phyloP scores from a whole-genome alignment of 2,888 invertebrate genomes.

The Shargacucullia verbasci region DNA sequence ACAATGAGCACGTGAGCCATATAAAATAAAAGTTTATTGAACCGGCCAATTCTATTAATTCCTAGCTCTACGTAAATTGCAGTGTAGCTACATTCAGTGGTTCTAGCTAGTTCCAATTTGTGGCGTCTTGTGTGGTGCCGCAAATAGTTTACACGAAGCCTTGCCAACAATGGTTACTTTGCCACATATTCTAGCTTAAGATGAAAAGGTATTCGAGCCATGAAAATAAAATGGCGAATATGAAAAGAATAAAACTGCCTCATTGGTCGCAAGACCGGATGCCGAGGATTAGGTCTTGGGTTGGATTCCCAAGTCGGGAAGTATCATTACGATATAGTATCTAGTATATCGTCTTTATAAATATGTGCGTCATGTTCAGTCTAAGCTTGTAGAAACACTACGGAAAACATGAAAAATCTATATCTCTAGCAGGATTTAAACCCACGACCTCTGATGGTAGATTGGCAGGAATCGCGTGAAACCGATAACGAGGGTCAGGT shows the following conservation, averaged over 20 bases:
- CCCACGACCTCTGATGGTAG: too few relatives aligned
- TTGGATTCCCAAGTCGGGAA: too few relatives aligned
- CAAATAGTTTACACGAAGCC: conserved; percentile 48
- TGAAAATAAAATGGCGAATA: not conserved
- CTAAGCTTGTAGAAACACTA: too few relatives aligned
- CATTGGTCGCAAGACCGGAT: too few relatives aligned
- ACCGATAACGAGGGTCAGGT: not conserved
- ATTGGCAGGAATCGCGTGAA: too few relatives aligned
- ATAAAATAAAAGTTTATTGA: not conserved
- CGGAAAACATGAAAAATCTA: too few relatives aligned
- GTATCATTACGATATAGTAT: too few relatives aligned
- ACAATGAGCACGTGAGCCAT: too few relatives aligned
- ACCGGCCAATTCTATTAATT: conserved; percentile 12
- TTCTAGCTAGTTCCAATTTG: conserved; percentile 53
- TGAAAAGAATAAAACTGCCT: not conserved
- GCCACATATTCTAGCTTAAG: conserved; percentile 3
- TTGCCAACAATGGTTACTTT: conserved; percentile 12
- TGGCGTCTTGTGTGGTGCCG: conserved; percentile 49
- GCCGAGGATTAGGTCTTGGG: too few relatives aligned
- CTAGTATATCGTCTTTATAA: too few relatives aligned
- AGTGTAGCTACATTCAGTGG: conserved; percentile 35
- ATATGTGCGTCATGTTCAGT: too few relatives aligned
- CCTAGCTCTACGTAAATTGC: conserved; percentile 25
- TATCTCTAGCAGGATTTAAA: too few relatives aligned
- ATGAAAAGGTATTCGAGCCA: not conserved